These are phyloP conservation scores for Nyctibius bracteatus DNA, from an alignment of 2,113 vertebrate species.

Conservation along the genomic window DNA sequence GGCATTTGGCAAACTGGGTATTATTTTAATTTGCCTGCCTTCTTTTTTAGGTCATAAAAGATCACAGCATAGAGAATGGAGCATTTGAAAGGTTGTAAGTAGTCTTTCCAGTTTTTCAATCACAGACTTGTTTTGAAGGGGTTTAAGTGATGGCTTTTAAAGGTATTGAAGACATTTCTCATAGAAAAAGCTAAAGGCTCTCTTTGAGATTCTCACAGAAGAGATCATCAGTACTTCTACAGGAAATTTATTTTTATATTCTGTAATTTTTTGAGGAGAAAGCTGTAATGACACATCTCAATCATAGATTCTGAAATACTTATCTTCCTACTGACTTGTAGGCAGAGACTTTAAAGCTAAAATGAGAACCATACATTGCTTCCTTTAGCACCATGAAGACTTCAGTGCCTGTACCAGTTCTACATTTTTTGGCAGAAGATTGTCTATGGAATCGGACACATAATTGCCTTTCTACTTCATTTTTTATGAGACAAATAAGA, in stretches of 20 bases:
- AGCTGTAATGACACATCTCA: not conserved
- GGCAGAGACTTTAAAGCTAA: conserved; percentile 20
- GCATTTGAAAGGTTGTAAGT: not conserved
- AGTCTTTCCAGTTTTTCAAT: not conserved
- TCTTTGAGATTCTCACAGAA: not conserved
- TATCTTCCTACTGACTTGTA: conserved; percentile 36
- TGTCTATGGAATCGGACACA: not conserved
- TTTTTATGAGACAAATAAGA: not conserved
- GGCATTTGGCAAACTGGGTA: not conserved
- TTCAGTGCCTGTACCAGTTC: not conserved
- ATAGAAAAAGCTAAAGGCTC: not conserved
- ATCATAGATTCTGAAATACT: not conserved
- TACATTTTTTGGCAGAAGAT: not conserved
- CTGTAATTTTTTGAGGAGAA: not conserved
- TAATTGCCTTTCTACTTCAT: not conserved
- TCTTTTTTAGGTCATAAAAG: not conserved
- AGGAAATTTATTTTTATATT: conserved; percentile 27
- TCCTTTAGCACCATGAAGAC: not conserved
- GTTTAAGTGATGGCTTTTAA: not conserved
- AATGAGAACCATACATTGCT: not conserved
- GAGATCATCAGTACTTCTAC: not conserved
- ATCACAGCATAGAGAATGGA: not conserved
- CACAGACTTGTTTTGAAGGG: not conserved
- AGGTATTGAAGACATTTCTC: not conserved
- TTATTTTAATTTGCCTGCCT: not conserved